Base-by-base conservation (phyloP, 2,797 vertebrate genomes). In the Glossophaga mutica region DNA sequence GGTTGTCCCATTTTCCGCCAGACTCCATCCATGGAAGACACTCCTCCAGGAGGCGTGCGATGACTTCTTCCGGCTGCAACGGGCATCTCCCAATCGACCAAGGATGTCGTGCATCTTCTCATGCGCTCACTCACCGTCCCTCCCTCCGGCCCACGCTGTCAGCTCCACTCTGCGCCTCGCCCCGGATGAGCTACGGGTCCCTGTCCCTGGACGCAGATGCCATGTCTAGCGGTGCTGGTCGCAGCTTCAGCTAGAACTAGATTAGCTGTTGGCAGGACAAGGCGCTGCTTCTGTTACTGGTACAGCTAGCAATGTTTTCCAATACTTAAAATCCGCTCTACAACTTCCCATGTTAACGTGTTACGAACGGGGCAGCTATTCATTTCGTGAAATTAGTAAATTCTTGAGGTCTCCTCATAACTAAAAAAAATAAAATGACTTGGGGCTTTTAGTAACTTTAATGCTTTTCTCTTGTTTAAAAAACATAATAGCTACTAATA, bases 391-490 rank as follows among this genome's bases (percentile, higher is more conserved):
- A 89, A 94, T 83, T 68, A 93, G 19, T 39, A 87, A 90, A 79
- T 79, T 74, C 18, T 37, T 77, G 0, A 81, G 15, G 26, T 65
- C 76, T 87, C 12, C 29, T n/a, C 74, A n/a, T 73, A 83, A 57
- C 46, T 52, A 24, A 86, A 90, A 90, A 87, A 65, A 79, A 77
- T 48, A 32, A 68, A 12, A 74, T 34, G 11, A 44, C 3, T 81
- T 85, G 16, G 21, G 22, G 4, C 77, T 77, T 90, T 74, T 46
- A 81, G 39, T 71, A 44, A 86, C 18, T 74, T 52, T n/a, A 42
- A 90, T 74, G 48, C 26, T 83, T 90, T 93, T 79, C 39, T 71
- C 29, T 70, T 85, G 42, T 11, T 11, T 44, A 95, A 95, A 92
- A 78, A 50, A 55, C 57, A 48, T 39, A 79, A 34, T 24, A 87